Conservation (phyloP, 2,113 vertebrate species). For the Micronisus gabar region DNA sequence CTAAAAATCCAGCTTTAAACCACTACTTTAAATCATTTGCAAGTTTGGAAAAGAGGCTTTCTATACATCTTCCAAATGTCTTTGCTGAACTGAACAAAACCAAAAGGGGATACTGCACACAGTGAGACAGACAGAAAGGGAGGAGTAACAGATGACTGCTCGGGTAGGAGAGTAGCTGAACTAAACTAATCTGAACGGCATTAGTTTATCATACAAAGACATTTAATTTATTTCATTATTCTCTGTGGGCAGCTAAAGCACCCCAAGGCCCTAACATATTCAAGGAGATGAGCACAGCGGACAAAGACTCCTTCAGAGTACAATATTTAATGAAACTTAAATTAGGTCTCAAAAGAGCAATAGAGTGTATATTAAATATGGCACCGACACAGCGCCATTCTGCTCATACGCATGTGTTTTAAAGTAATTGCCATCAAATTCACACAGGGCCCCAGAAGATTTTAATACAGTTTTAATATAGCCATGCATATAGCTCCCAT, state of each 20-base stretch:
- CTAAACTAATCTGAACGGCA: not conserved
- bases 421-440: slow-evolving; percentile 3
- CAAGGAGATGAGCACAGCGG: not conserved
- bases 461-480: slow-evolving; percentile 15
- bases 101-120: not conserved
- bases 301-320: slow-evolving; percentile 28
- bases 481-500: not conserved
- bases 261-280: not conserved
- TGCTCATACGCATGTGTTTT: not conserved
- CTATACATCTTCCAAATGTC: not conserved
- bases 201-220: slow-evolving; percentile 19
- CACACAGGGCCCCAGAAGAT: not conserved
- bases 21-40: not conserved
- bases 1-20: not conserved
- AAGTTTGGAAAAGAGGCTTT: not conserved
- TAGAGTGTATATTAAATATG: slow-evolving; percentile 24
- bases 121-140: not conserved
- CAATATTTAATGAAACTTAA: slow-evolving; percentile 55
- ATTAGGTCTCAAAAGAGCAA: slow-evolving; percentile 50
- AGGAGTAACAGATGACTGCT: not conserved
- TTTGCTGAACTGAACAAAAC: not conserved
- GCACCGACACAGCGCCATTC: not conserved
- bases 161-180: not conserved
- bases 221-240: slow-evolving; percentile 44
- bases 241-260: slow-evolving; percentile 4